These are phyloP conservation scores for Hyles euphorbiae DNA, from an alignment of 1,140 invertebrate genomes.

Conservation along the genomic window DNA sequence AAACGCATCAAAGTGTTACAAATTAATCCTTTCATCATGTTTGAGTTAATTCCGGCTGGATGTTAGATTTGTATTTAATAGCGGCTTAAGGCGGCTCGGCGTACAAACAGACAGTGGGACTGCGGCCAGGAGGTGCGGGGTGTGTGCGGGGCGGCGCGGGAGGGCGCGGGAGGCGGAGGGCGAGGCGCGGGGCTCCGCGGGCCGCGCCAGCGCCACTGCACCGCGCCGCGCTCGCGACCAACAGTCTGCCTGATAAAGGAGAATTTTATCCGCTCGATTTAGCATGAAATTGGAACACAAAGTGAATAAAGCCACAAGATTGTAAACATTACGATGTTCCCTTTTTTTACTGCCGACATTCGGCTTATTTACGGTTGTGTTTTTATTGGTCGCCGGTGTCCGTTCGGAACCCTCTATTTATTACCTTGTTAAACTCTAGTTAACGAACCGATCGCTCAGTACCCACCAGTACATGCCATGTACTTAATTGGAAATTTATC, in stretches of 20 bases:
- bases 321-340: slow-evolving; percentile 73
- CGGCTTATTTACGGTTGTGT: slow-evolving; percentile 68
- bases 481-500: slow-evolving; percentile 62
- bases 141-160: slow-evolving; percentile 11
- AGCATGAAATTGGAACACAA: slow-evolving; percentile 75
- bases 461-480: slow-evolving; percentile 36
- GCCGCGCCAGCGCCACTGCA: slow-evolving; percentile 11
- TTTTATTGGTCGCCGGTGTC: slow-evolving; percentile 63
- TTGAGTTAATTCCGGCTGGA: slow-evolving; percentile 35
- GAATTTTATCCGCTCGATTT: slow-evolving; percentile 73
- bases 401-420: slow-evolving; percentile 52
- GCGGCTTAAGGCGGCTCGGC: slow-evolving; percentile 18
- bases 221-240: slow-evolving; percentile 45
- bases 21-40: slow-evolving; percentile 47
- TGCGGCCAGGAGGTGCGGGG: slow-evolving; percentile 12
- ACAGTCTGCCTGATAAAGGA: slow-evolving; percentile 70
- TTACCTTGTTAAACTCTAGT: slow-evolving; percentile 71
- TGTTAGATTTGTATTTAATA: slow-evolving; percentile 55
- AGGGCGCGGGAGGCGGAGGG: slow-evolving; percentile 14
- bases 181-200: slow-evolving; percentile 8
- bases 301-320: slow-evolving; percentile 75
- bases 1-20: slow-evolving; percentile 47
- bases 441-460: slow-evolving; percentile 57
- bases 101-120: slow-evolving; percentile 5
- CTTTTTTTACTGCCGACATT: slow-evolving; percentile 68